Percentiles rank a stretch among this genome's conserved stretches.
phyloP scores from a whole-genome alignment of 1,140 invertebrate species.

The Cherax destructor region DNA sequence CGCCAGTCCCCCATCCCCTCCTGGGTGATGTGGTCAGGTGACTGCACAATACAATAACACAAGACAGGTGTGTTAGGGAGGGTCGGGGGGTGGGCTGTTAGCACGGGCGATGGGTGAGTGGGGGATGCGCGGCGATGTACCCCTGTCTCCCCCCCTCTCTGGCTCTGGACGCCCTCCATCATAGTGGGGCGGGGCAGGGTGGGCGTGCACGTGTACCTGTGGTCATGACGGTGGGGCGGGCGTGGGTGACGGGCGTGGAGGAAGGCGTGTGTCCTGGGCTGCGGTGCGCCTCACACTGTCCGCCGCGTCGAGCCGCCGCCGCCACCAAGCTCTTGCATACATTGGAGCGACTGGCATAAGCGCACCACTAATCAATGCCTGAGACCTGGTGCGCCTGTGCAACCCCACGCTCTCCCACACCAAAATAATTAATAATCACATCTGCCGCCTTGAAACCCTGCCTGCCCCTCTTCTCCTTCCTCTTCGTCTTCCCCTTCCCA shows the following conservation, averaged over 20 bases:
- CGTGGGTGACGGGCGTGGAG: constrained; percentile 45
- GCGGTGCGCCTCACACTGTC: constrained; percentile 61
- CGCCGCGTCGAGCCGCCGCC: constrained; percentile 45
- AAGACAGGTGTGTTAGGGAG: constrained; percentile 40
- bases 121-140: constrained; percentile 1
- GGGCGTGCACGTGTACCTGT: constrained; percentile 64
- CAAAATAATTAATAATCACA: constrained; percentile 70
- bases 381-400: constrained; percentile 59
- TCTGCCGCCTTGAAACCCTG: constrained; percentile 55
- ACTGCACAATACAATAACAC: constrained; percentile 24
- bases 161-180: not conserved
- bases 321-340: constrained; percentile 66
- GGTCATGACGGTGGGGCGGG: constrained; percentile 62
- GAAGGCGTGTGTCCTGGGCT: constrained; percentile 46
- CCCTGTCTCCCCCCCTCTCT: not conserved
- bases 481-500: constrained; percentile 1
- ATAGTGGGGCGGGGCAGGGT: not conserved
- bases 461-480: constrained; percentile 40
- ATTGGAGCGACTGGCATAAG: constrained; percentile 69
- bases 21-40: constrained; percentile 22
- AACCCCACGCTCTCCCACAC: constrained; percentile 57
- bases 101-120: not conserved
- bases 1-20: constrained; percentile 16
- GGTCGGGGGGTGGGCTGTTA: not conserved
- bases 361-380: constrained; percentile 68